These are phyloP conservation scores for Oreonectes daqikongensis DNA, from an alignment of 2,797 vertebrate genomes.

Conservation along the genomic window DNA sequence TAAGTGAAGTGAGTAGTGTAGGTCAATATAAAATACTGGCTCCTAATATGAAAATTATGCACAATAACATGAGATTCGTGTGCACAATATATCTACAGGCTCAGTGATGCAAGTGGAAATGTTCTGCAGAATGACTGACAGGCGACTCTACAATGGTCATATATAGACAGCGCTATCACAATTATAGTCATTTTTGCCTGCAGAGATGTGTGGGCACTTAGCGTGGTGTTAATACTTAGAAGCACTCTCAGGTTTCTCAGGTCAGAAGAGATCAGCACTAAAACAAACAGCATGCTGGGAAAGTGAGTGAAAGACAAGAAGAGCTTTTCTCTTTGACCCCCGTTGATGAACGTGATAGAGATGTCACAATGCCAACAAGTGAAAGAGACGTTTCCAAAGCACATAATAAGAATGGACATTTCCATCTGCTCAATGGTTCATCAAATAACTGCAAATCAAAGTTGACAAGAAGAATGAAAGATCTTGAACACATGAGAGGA, in stretches of 20 bases:
- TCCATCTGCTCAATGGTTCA: conserved; percentile 35
- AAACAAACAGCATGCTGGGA: conserved; percentile 37
- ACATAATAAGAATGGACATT: conserved; percentile 22
- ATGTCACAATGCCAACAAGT: conserved; percentile 13
- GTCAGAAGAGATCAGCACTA: conserved; percentile 29
- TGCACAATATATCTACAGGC: background rate
- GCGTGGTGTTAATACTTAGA: conserved; percentile 15
- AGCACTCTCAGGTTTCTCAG: conserved; percentile 26
- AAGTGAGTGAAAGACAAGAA: conserved; percentile 15
- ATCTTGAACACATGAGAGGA: conserved; percentile 34
- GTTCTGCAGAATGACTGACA: background rate
- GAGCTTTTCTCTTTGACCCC: conserved; percentile 15
- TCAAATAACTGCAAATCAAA: conserved; percentile 46
- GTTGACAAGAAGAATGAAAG: conserved; percentile 35
- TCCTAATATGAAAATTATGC: background rate
- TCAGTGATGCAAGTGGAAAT: background rate
- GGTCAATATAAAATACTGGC: background rate
- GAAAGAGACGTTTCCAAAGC: conserved; percentile 7
- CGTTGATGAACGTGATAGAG: conserved; percentile 15
- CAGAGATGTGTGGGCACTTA: background rate
- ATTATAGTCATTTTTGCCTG: conserved; percentile 9
- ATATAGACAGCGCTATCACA: conserved; percentile 7
- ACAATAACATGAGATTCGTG: background rate
- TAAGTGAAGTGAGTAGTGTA: background rate
- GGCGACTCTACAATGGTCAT: background rate